These are phyloP conservation scores for Xylota sylvarum DNA, from an alignment of 2,888 invertebrate species.

Conservation along the genomic window DNA sequence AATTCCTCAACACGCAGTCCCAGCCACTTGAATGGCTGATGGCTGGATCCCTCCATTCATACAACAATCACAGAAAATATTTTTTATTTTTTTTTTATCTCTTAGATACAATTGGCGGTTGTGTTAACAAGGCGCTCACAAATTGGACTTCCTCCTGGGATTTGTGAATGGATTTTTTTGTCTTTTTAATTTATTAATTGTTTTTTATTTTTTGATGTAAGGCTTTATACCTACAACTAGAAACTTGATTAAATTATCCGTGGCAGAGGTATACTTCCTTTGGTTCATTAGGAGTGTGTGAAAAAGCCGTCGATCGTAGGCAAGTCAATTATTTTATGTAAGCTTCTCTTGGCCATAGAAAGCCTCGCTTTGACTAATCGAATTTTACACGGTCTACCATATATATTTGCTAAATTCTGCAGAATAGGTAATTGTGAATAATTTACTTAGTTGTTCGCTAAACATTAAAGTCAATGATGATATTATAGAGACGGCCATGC, in stretches of 20 bases:
- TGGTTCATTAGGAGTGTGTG: constrained; percentile 13
- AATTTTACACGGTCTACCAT: neutral
- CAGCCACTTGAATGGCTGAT: constrained; percentile 29
- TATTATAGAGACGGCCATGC: neutral
- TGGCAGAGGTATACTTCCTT: constrained; percentile 1
- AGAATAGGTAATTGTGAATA: constrained; percentile 37
- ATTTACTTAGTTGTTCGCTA: constrained; percentile 18
- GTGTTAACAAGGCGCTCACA: constrained; percentile 61
- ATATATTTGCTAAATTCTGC: neutral
- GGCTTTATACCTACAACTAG: neutral
- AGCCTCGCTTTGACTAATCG: neutral
- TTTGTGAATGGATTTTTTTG: constrained; percentile 43
- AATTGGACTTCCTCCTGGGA: constrained; percentile 42
- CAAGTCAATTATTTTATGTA: constrained; percentile 12
- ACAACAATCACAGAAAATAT: constrained; percentile 25
- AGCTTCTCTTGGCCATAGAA: constrained; percentile 7
- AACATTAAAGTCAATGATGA: constrained; percentile 32
- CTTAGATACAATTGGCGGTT: constrained; percentile 37
- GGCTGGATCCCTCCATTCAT: constrained; percentile 47
- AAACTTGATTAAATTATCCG: neutral
- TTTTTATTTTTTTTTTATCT: constrained; percentile 36
- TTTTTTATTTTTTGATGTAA: constrained; percentile 2
- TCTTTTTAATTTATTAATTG: constrained; percentile 27
- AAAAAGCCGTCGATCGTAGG: constrained; percentile 12
- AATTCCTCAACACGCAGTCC: constrained; percentile 60